These are phyloP conservation scores for Agrotis segetum DNA, from an alignment of 2,888 invertebrate species.

Conservation along the genomic window DNA sequence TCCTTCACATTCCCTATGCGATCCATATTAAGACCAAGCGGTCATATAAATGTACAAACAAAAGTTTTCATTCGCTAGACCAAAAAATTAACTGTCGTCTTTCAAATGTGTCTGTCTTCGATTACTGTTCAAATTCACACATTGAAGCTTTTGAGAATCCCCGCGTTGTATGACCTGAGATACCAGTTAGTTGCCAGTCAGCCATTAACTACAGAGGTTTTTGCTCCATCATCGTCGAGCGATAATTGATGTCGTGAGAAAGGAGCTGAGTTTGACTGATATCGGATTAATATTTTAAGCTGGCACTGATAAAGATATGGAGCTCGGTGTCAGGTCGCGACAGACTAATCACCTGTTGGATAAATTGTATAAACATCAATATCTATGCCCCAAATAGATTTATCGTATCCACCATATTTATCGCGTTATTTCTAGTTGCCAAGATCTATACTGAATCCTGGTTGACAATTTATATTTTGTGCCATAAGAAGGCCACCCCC, in stretches of 20 bases:
- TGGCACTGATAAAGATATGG: conserved; percentile 28
- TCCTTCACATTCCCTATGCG: too few species aligned
- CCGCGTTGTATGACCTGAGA: conserved; percentile 54
- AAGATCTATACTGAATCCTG: conserved; percentile 3
- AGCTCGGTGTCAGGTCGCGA: conserved; percentile 14
- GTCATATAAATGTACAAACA: too few species aligned
- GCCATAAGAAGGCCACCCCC: neutral
- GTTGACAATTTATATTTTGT: conserved; percentile 11
- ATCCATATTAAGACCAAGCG: too few species aligned
- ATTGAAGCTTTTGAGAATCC: conserved; percentile 37
- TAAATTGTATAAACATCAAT: conserved; percentile 41
- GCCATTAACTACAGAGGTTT: conserved; percentile 66
- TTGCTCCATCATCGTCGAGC: conserved; percentile 66
- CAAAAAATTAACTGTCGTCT: neutral
- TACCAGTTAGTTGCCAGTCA: conserved; percentile 69
- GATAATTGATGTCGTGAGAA: conserved; percentile 75
- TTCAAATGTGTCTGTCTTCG: neutral
- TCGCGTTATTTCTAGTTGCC: conserved; percentile 20
- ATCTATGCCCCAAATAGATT: conserved; percentile 47
- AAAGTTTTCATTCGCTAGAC: neutral
- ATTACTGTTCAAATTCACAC: conserved; percentile 23
- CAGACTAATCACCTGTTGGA: conserved; percentile 37
- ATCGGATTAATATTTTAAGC: conserved; percentile 64
- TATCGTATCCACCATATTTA: conserved; percentile 18
- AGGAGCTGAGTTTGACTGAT: conserved; percentile 67